These are phyloP conservation scores for Apolygus lucorum DNA, from an alignment of 1,140 invertebrate species.

Conservation along the genomic window DNA sequence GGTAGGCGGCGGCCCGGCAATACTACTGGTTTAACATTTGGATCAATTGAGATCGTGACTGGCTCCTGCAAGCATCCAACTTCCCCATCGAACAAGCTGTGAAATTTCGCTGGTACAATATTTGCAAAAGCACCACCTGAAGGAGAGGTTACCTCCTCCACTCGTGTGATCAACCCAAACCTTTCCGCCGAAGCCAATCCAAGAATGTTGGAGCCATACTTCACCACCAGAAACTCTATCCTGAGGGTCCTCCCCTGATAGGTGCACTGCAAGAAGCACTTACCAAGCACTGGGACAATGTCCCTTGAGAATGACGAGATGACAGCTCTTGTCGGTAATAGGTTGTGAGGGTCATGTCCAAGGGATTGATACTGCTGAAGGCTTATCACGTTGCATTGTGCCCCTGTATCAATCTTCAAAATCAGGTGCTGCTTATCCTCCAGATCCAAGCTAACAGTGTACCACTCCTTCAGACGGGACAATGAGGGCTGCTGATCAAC, in stretches of 20 bases:
- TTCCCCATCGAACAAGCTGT: conserved; percentile 12
- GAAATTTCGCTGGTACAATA: not conserved
- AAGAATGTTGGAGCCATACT: conserved; percentile 8
- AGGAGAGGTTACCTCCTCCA: conserved; percentile 4
- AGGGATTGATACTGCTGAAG: not conserved
- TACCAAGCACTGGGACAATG: conserved; percentile 1
- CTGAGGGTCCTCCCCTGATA: not conserved
- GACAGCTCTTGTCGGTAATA: not conserved
- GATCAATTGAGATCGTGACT: conserved; percentile 17
- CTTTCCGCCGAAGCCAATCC: not conserved
- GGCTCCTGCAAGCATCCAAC: conserved; percentile 11
- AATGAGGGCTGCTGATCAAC: not conserved
- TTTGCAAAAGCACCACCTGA: not conserved
- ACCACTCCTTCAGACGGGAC: conserved; percentile 5
- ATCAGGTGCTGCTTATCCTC: conserved; percentile 4
- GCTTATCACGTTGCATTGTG: conserved; percentile 9
- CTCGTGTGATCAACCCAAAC: not conserved
- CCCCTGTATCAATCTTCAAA: not conserved
- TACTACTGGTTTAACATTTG: conserved; percentile 18
- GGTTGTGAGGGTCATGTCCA: not conserved
- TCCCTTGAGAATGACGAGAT: not conserved
- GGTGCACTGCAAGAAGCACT: not conserved
- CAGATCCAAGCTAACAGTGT: not conserved
- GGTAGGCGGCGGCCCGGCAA: conserved; percentile 13
- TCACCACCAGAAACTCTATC: conserved; percentile 10